phyloP scores from a whole-genome alignment of 2,888 invertebrate species.

The Meiosimyza decipiens region DNA sequence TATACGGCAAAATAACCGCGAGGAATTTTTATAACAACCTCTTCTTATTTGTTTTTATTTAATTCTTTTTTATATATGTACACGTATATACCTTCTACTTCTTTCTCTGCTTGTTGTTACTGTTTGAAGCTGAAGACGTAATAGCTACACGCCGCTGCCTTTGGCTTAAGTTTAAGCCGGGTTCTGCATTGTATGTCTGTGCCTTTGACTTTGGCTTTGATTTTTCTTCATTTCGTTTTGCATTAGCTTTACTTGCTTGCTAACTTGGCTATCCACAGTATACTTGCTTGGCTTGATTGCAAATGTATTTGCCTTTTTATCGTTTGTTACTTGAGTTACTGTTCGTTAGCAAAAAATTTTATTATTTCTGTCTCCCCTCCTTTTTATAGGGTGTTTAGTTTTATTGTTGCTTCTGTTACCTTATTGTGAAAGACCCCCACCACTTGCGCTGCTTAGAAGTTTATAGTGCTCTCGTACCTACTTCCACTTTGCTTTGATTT shows the following conservation, averaged over 20 bases:
- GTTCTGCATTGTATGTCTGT: background rate
- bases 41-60: constrained; percentile 5
- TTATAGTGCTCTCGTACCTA: background rate
- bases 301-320: too few species aligned
- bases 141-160: background rate
- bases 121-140: constrained; percentile 15
- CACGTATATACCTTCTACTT: background rate
- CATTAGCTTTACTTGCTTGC: constrained; percentile 12
- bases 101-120: constrained; percentile 2
- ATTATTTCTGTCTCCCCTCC: background rate
- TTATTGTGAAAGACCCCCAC: background rate
- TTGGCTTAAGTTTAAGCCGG: constrained; percentile 11
- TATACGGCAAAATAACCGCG: constrained; percentile 10
- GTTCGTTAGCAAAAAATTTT: too few species aligned
- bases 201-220: constrained; percentile 41
- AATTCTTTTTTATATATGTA: background rate
- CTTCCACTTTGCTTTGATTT: constrained; percentile 12
- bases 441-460: background rate
- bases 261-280: background rate
- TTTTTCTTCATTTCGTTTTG: constrained; percentile 24
- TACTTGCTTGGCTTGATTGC: too few species aligned
- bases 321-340: too few species aligned
- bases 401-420: constrained; percentile 18
- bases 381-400: constrained; percentile 11
- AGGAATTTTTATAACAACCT: constrained; percentile 19